Conservation (phyloP, 2,797 vertebrate species). For the Scleropages formosus region DNA sequence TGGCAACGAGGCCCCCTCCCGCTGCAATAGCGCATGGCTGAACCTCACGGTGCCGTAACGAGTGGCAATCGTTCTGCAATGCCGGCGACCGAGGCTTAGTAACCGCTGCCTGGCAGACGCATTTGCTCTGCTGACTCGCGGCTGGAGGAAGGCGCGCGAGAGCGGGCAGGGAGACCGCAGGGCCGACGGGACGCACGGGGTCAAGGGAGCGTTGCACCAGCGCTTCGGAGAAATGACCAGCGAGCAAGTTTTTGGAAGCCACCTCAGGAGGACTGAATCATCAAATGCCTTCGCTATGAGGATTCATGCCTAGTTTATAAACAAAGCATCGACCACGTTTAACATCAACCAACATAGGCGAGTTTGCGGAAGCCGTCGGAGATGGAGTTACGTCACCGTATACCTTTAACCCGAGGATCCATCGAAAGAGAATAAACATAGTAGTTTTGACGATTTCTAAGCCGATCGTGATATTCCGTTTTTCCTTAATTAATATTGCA, state of each 20-base stretch:
- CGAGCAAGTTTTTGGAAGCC: neutral
- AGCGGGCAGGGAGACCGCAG: neutral
- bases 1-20: slow-evolving; percentile 17
- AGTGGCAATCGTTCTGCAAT: slow-evolving; percentile 27
- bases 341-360: too few relatives aligned
- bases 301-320: too few relatives aligned
- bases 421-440: too few relatives aligned
- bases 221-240: neutral
- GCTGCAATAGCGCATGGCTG: slow-evolving; percentile 1
- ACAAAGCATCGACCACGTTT: too few relatives aligned
- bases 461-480: too few relatives aligned
- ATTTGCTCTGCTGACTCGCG: neutral
- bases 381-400: too few relatives aligned
- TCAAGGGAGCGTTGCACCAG: neutral
- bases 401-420: too few relatives aligned
- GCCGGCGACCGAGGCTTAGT: slow-evolving; percentile 5
- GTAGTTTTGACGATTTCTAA: too few relatives aligned
- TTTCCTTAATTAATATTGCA: too few relatives aligned
- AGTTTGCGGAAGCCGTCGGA: too few relatives aligned
- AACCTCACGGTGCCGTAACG: slow-evolving; percentile 22
- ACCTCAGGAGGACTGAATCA: too few relatives aligned
- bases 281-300: too few relatives aligned
- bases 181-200: neutral
- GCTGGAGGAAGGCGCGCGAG: neutral
- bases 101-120: neutral